Conservation (phyloP, 2,888 invertebrate species). For the Agrochola lota region DNA sequence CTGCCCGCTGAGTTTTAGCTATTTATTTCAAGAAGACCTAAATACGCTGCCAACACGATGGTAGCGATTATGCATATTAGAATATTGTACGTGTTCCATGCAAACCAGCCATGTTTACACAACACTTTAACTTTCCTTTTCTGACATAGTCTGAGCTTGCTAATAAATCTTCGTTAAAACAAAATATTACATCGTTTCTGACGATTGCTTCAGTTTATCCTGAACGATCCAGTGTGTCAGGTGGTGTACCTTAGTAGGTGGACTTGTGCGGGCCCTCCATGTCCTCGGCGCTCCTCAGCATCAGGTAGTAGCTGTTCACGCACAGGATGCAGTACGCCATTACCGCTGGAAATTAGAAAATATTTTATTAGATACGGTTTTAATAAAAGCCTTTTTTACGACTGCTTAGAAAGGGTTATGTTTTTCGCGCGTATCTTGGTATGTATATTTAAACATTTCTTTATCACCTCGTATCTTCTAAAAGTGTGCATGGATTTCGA, state of each 20-base stretch:
- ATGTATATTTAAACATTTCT: no score
- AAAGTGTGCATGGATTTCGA: no score
- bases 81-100: not conserved
- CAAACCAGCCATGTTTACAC: not conserved
- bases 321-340: conserved; percentile 82
- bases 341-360: conserved; percentile 71
- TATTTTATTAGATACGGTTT: not conserved
- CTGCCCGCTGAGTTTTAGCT: not conserved
- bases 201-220: not conserved
- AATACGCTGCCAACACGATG: not conserved
- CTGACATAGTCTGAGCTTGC: not conserved
- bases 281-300: conserved; percentile 83
- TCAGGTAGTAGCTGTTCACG: conserved; percentile 85
- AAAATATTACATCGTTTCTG: conserved; percentile 23
- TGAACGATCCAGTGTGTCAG: no score
- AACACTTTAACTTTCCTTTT: not conserved
- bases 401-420: no score
- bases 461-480: no score
- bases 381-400: not conserved
- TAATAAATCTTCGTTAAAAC: conserved; percentile 19
- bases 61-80: no score
- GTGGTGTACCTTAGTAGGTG: conserved; percentile 65
- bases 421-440: no score
- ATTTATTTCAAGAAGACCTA: not conserved
- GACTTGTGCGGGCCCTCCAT: conserved; percentile 79